These are phyloP conservation scores for Volucella inanis DNA, from an alignment of 2,888 invertebrate species.

Conservation along the genomic window DNA sequence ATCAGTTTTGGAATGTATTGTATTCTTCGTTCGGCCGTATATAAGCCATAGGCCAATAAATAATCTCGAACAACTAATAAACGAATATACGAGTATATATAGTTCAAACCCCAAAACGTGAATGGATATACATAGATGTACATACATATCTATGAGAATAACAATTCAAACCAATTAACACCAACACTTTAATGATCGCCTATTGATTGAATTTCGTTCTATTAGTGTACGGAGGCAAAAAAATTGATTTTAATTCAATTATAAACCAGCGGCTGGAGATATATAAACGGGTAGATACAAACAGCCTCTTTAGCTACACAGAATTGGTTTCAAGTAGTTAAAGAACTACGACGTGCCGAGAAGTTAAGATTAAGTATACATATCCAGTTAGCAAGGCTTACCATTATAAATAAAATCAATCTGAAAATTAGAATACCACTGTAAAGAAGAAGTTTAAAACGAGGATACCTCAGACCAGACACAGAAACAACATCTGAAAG, in stretches of 20 bases:
- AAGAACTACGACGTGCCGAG: neutral
- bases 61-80: conserved; percentile 31
- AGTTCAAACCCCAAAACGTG: conserved; percentile 19
- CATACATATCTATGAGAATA: conserved; percentile 7
- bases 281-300: neutral
- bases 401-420: too few relatives aligned
- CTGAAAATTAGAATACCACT: too few relatives aligned
- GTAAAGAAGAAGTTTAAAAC: too few relatives aligned
- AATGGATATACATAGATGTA: conserved; percentile 13
- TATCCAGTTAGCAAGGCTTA: conserved; percentile 3
- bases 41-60: conserved; percentile 37
- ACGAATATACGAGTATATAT: neutral
- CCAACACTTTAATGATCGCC: conserved; percentile 43
- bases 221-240: conserved; percentile 7
- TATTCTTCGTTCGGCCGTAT: neutral
- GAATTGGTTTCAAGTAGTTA: neutral
- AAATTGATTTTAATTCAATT: conserved; percentile 63
- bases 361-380: conserved; percentile 32
- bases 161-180: conserved; percentile 66
- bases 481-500: too few relatives aligned
- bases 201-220: conserved; percentile 52
- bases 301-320: neutral
- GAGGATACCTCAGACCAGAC: too few relatives aligned
- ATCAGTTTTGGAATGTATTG: conserved; percentile 1
- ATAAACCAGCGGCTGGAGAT: conserved; percentile 24